Evolutionary conservation across 2,113 vertebrate species (phyloP), one percentile per base, ranked within the genome.

Genomic region (Zapornia atra): DNA sequence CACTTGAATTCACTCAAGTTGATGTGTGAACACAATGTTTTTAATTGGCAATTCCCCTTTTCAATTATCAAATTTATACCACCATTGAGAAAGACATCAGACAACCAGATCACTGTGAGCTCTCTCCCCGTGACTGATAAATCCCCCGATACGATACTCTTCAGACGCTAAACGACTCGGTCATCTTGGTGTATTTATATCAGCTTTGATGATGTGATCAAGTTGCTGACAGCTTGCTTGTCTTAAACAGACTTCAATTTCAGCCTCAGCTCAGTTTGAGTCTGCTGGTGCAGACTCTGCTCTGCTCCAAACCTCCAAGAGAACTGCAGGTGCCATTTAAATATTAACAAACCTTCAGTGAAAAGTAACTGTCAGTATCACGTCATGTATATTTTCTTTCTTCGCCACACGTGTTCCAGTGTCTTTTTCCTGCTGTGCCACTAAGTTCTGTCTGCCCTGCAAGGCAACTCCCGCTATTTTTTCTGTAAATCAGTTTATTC

Each of bases 351-450:
- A 57, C 11, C n/a, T 79, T 76, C 42, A 40, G 25, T 19, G 26
- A 94, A 17, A 61, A 65, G 6, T 50, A 61, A 42, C 24, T 3
- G 12, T 48, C 15, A 1, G 3, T 24, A 42, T 34, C 3, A 2
- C 38, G 26, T 79, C 36, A 40, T 38, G 60, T 81, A 15, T 38
- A 40, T 53, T 87, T 38, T 16, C 15, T 34, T 76, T 40, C 59
- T 44, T 46, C 16, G 17, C 84, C 9, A 25, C 16, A 7, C 0
- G 2, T 9, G 0, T 63, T 54, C 34, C 2, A 0, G 6, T 44
- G 20, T n/a, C 77, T 19, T 78, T 94, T 82, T 61, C 53, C 65
- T 87, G 44, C 11, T 42, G 2, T 25, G 34, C 19, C 56, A n/a
- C 40, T 16, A 54, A 34, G 29, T 69, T 65, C 64, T 68, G 6